Percentiles rank a stretch among this genome's conserved stretches.
These are phyloP conservation scores for Sclerurus mexicanus DNA, from an alignment of 2,113 vertebrate species.

Conservation along the genomic window DNA sequence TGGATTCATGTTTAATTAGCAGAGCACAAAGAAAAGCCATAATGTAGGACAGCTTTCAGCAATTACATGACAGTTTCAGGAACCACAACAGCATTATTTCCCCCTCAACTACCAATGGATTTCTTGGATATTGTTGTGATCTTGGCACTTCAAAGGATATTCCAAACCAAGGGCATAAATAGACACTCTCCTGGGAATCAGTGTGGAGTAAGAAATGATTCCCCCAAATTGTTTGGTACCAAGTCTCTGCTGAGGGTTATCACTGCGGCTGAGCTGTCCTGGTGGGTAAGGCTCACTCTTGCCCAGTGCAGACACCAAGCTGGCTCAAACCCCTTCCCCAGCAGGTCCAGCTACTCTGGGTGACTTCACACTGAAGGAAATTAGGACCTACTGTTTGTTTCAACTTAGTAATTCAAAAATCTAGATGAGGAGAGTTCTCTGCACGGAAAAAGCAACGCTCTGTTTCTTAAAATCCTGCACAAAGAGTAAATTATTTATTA, in stretches of 20 bases:
- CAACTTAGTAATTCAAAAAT: not conserved
- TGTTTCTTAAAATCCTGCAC: not conserved
- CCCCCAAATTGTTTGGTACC: not conserved
- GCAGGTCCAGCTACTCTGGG: not conserved
- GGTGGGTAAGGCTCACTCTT: not conserved
- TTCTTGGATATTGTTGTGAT: not conserved
- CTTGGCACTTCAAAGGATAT: not conserved
- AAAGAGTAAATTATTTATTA: not conserved
- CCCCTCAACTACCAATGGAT: not conserved
- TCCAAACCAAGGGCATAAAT: not conserved
- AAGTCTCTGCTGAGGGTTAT: not conserved
- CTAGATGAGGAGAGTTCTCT: not conserved
- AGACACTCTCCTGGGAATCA: not conserved
- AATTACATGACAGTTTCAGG: not conserved
- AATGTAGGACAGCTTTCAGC: not conserved
- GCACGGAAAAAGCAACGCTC: not conserved
- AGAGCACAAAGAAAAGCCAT: slow-evolving; percentile 15
- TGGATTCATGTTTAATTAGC: slow-evolving; percentile 41
- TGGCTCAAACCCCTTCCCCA: not conserved
- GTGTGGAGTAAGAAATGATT: not conserved
- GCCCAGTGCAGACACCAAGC: not conserved
- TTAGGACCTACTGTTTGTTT: not conserved
- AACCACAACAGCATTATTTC: not conserved
- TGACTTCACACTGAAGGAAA: not conserved
- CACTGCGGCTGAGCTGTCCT: not conserved